Conservation (phyloP, 2,797 vertebrate genomes). For the Bryconaethiops microstoma region DNA sequence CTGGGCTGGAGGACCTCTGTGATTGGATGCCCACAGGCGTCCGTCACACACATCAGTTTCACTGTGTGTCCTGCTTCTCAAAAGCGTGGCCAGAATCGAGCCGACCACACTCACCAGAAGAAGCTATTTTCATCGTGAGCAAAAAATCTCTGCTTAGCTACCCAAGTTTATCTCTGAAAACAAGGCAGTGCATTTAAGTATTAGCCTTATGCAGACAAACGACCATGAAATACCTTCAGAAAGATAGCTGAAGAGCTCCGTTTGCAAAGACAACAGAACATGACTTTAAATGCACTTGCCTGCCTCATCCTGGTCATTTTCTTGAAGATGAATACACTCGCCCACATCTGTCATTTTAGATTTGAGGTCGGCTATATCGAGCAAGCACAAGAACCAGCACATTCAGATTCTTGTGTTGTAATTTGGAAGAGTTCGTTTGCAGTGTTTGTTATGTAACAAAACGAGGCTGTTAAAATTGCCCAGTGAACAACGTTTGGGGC, state of each 20-base stretch:
- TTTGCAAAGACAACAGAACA: constrained; percentile 34
- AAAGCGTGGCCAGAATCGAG: constrained; percentile 64
- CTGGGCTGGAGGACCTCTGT: constrained; percentile 54
- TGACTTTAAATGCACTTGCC: not conserved
- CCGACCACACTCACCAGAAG: constrained; percentile 62
- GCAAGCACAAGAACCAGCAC: constrained; percentile 23
- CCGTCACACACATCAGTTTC: constrained; percentile 58
- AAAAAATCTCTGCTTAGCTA: constrained; percentile 55
- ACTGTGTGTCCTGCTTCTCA: constrained; percentile 56
- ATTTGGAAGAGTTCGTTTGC: constrained; percentile 23
- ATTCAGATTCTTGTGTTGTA: constrained; percentile 3
- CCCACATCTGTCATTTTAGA: not conserved
- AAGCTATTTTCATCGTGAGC: constrained; percentile 64
- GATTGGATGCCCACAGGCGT: constrained; percentile 64
- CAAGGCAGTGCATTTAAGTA: not conserved
- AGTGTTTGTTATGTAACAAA: constrained; percentile 43
- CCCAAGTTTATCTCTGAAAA: constrained; percentile 54
- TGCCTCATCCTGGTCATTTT: constrained; percentile 11
- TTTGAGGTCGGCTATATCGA: not conserved
- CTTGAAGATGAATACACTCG: not conserved
- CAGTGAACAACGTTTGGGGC: constrained; percentile 47
- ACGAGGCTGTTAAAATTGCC: constrained; percentile 48
- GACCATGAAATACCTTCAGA: not conserved
- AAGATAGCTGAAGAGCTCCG: constrained; percentile 11
- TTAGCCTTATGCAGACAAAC: not conserved